Evolutionary conservation across 2,113 vertebrate genomes (phyloP), one percentile per base, ranked within the genome.

Genomic region (Alexandromys fortis): DNA sequence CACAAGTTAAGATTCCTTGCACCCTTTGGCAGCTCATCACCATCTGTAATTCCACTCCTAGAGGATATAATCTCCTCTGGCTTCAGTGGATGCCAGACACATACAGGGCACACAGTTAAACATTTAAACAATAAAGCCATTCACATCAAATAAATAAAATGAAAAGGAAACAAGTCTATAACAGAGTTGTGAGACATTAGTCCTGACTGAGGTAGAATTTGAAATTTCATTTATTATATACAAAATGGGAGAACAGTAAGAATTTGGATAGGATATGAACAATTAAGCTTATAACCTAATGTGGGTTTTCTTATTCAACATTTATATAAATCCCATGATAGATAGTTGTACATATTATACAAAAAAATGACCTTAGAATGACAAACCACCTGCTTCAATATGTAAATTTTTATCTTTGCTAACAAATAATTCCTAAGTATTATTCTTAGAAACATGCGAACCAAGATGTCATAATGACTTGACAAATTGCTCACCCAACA

Each of bases 141-240:
- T 38, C 35, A 72, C 35, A 70, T 70, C 30, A 81, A n/a, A 75
- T 0, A 1, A 92, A 52, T 82, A 65, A 65, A 65, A 65, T 65
- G 28, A 30, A 65, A 30, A 65, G 30, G 83, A 93, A 93, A 82
- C 17, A 88, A 17, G 11, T 72, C 49, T 30, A 8, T 22, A 1
- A 67, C 33, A 91, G 73, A 94, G 6, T 21, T 94, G 45, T 72
- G 68, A 91, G 72, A 89, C 21, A 70, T 73, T 58, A 86, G 68
- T n/a, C 7, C 52, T 73, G 24, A 5, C 49, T 83, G 88, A 58
- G 63, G 28, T 75, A 68, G 88, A 30, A 81, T 90, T 94, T 94
- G 21, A 91, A 92, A 90, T 68, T 45, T 83, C 11, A 52, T 58
- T 89, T 89, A 70, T 9, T 72, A 42, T 42, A 42, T 55, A 87